These are phyloP conservation scores for Neomonachus schauinslandi DNA, from an alignment of 2,113 vertebrate species.

Conservation along the genomic window DNA sequence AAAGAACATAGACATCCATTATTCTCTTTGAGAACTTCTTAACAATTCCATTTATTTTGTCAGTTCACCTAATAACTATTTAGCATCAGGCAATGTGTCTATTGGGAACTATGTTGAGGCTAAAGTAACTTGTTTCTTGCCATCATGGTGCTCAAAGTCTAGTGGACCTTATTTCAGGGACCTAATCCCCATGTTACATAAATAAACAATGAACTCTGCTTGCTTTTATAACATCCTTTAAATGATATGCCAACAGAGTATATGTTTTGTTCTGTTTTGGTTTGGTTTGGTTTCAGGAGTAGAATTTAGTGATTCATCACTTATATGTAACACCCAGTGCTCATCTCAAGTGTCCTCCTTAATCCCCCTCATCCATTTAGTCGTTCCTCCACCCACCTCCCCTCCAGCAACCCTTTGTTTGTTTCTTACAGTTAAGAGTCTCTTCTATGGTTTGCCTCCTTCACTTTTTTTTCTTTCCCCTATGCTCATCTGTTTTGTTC, in stretches of 20 bases:
- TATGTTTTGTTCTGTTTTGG: background rate
- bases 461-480: background rate
- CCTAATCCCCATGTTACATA: background rate
- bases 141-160: background rate
- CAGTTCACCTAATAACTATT: background rate
- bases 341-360: background rate
- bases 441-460: background rate
- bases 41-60: background rate
- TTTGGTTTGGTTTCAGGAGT: background rate
- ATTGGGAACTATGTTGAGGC: background rate
- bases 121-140: background rate
- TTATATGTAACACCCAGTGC: background rate
- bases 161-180: background rate
- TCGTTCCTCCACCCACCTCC: background rate
- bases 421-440: background rate
- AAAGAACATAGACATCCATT: background rate
- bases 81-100: background rate
- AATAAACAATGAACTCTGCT: background rate
- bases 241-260: background rate
- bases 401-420: background rate
- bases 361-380: background rate
- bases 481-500: background rate
- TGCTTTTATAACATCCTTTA: conserved; percentile 3
- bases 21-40: background rate
- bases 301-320: background rate